Conservation (phyloP, 2,113 vertebrate species). For the Prionailurus bengalensis region DNA sequence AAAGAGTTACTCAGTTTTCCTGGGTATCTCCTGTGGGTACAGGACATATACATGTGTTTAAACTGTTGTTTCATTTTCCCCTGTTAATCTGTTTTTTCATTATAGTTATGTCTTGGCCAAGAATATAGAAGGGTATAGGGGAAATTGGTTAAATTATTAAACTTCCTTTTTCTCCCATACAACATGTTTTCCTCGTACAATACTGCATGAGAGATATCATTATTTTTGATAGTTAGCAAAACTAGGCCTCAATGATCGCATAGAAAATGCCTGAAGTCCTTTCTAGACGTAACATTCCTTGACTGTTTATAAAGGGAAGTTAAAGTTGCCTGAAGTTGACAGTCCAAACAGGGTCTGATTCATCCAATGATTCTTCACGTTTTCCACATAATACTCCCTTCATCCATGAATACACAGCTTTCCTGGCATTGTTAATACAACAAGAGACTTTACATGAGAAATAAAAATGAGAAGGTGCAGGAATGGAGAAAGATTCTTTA, state of each 20-base stretch:
- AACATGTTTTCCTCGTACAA: neutral
- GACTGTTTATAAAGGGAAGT: neutral
- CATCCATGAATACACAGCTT: neutral
- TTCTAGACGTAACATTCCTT: neutral
- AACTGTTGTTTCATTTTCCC: neutral
- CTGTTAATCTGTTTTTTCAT: neutral
- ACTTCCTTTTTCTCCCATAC: neutral
- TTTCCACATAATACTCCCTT: neutral
- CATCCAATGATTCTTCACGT: neutral
- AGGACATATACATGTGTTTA: neutral
- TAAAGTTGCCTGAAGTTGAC: neutral
- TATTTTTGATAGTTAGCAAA: neutral
- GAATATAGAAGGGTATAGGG: neutral
- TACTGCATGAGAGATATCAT: neutral
- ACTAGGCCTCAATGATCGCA: neutral
- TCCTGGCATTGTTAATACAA: conserved; percentile 6
- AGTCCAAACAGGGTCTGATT: neutral
- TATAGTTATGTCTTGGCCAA: neutral
- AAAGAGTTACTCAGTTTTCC: neutral
- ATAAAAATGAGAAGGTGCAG: neutral
- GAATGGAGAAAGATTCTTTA: neutral
- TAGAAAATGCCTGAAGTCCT: neutral
- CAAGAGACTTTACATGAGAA: neutral
- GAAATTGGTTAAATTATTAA: neutral
- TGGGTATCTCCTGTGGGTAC: neutral